phyloP scores from a whole-genome alignment of 2,888 invertebrate genomes.

The Halocaridina rubra region DNA sequence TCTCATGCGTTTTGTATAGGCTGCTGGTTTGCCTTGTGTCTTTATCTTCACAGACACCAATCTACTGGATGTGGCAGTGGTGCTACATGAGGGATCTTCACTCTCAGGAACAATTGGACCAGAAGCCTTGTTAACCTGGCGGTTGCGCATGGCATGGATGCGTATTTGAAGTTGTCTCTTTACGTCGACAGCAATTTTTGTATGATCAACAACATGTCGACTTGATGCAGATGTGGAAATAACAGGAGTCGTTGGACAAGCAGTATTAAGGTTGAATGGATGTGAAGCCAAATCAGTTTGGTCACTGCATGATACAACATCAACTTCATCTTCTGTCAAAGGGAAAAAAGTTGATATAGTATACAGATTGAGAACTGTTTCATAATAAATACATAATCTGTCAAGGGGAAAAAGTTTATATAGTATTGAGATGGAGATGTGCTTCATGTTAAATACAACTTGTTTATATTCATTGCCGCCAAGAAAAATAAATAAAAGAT shows the following conservation, averaged over 20 bases:
- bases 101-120: background rate
- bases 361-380: background rate
- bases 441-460: background rate
- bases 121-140: conserved; percentile 9
- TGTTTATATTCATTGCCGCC: background rate
- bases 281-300: background rate
- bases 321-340: conserved; percentile 44
- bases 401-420: no score
- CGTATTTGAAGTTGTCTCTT: conserved; percentile 41
- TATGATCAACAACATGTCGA: background rate
- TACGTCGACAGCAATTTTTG: conserved; percentile 21
- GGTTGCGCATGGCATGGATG: conserved; percentile 42
- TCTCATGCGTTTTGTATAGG: conserved; percentile 52
- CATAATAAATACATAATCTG: no score
- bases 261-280: background rate
- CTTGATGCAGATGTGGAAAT: background rate
- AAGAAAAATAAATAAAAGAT: background rate
- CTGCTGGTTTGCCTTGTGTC: conserved; percentile 50
- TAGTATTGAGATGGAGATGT: background rate
- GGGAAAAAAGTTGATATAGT: no score
- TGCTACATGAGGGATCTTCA: background rate
- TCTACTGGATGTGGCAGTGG: no score
- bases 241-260: background rate
- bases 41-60: conserved; percentile 49
- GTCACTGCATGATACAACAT: conserved; percentile 40